A percentile compares a stretch with the other conserved stretches of the same genome.
phyloP scores from a whole-genome alignment of 2,113 vertebrate species.

The Elephantulus edwardii region DNA sequence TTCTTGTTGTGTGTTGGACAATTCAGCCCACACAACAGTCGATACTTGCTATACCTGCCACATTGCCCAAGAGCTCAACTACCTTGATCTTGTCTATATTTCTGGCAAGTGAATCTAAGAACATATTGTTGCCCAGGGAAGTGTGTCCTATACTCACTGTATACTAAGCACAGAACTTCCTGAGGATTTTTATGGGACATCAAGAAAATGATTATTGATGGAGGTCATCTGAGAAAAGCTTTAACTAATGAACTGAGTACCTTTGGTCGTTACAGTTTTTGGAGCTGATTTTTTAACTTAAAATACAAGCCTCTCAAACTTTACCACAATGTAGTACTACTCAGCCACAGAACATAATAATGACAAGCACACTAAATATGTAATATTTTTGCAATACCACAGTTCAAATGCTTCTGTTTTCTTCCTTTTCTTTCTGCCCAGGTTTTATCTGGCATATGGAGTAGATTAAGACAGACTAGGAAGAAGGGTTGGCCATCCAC shows the following conservation, averaged over 20 bases:
- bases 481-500: too few relatives aligned
- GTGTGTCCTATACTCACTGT: too few relatives aligned
- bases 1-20: constrained; percentile 21
- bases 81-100: neutral
- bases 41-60: neutral
- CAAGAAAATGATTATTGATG: neutral
- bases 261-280: neutral
- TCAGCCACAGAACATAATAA: neutral
- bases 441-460: neutral
- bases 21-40: neutral
- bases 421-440: neutral
- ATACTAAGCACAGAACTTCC: neutral
- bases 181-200: neutral
- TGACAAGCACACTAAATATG: neutral
- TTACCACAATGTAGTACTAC: neutral
- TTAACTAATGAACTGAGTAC: neutral
- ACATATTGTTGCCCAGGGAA: constrained; percentile 17
- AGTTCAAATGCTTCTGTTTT: too few relatives aligned
- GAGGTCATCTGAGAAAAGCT: neutral
- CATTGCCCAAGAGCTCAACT: neutral
- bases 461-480: too few relatives aligned
- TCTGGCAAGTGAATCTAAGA: constrained; percentile 16
- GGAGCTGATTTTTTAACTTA: neutral
- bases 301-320: constrained; percentile 4
- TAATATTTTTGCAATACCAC: too few relatives aligned